These are phyloP conservation scores for Caenorhabditis sp. DNA, from an alignment of 2,888 invertebrate species.

Conservation along the genomic window DNA sequence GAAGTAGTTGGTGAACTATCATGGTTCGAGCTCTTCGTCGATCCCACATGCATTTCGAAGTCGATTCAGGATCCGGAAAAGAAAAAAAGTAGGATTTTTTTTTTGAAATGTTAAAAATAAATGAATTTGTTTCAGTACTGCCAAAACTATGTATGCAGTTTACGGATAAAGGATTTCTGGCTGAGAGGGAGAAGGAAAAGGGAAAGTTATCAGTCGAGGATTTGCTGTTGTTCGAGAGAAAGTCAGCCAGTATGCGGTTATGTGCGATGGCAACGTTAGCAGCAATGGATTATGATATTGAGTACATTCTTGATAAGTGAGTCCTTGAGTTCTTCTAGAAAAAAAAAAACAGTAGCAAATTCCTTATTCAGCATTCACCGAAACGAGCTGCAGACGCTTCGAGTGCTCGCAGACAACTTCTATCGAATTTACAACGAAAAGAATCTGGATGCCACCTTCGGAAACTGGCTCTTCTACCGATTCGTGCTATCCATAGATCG, in stretches of 20 bases:
- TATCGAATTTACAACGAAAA: slow-evolving; percentile 62
- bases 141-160: slow-evolving; percentile 63
- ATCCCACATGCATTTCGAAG: slow-evolving; percentile 27
- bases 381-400: slow-evolving; percentile 65
- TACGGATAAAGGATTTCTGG: slow-evolving; percentile 59
- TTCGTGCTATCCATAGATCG: slow-evolving; percentile 62
- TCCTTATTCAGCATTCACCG: slow-evolving; percentile 48
- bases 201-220: slow-evolving; percentile 64
- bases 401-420: slow-evolving; percentile 63
- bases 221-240: slow-evolving; percentile 65
- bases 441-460: slow-evolving; percentile 66
- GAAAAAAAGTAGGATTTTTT: slow-evolving; percentile 34
- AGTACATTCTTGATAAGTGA: slow-evolving; percentile 66
- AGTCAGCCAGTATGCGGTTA: slow-evolving; percentile 72
- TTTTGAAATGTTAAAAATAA: not conserved
- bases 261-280: slow-evolving; percentile 74
- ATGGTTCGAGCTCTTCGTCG: slow-evolving; percentile 63
- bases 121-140: slow-evolving; percentile 38
- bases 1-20: slow-evolving; percentile 35
- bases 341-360: not conserved
- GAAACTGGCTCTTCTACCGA: slow-evolving; percentile 70
- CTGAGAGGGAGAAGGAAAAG: slow-evolving; percentile 58
- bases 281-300: slow-evolving; percentile 71
- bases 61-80: slow-evolving; percentile 47
- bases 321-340: not conserved